Evolutionary conservation across 2,888 invertebrate genomes (phyloP), one percentile per base, ranked within the genome.

Genomic region (Calameuta idolon): DNA sequence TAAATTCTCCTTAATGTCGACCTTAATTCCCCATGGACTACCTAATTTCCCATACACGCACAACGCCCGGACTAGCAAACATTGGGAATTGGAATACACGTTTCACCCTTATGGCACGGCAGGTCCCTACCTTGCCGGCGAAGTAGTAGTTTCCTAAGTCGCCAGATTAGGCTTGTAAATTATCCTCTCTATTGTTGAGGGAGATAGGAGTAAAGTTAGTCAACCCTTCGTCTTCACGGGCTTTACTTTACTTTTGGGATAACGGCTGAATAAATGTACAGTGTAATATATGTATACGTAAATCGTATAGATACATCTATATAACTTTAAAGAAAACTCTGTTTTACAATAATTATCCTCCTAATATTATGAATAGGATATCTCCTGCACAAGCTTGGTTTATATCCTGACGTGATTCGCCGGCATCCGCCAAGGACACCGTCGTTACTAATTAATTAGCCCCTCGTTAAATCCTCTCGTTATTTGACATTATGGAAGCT

Each of bases 131-230:
- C 23, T 55, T 55, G 55, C 55, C 23, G 55, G 55, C 55, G 23
- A 31, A 12, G 31, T 34, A 34, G 33, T 34, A 71, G 71, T 71
- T 71, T 33, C 71, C 31, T 71, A 71, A 34, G 71, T 71, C 34
- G 34, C 31, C 12, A 34, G 71, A 71, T 71, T 71, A 71, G 71
- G 71, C 71, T 71, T 71, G 71, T 71, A 71, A 71, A 71, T 71
- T 71, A 71, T 71, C 71, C 71, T 71, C 71, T 31, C 31, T 71
- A 71, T 71, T 34, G 71, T 34, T 34, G 71, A 31, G 31, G 71
- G 30, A 71, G 71, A 71, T 71, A 71, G 33, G 33, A 12, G 31
- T 71, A 71, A 71, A 71, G 71, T 71, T 71, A 34, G 33, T 71
- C 71, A 34, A 55, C 55, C 55, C 55, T 55, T 55, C 23, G 23